Percentiles rank a stretch among this genome's conserved stretches.
These are phyloP conservation scores for Tonatia bakeri DNA, from an alignment of 2,113 vertebrate species.

Conservation along the genomic window DNA sequence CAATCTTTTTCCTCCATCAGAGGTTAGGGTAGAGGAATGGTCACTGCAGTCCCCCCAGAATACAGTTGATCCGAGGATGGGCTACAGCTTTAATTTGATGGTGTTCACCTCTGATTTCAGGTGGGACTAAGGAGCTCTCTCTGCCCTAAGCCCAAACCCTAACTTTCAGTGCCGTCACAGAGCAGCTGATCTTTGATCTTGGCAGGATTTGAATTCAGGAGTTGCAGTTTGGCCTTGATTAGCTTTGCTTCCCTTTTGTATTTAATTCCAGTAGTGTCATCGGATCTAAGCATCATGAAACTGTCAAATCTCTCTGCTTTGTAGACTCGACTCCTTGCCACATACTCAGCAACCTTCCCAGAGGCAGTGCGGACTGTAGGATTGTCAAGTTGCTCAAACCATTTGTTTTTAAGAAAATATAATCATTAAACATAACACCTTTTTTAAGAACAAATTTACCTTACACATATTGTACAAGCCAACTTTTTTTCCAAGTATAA, in stretches of 20 bases:
- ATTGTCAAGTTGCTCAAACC: background rate
- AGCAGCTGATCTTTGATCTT: background rate
- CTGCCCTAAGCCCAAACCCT: background rate
- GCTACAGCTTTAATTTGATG: background rate
- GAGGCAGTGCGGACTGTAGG: background rate
- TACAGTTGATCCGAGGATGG: background rate
- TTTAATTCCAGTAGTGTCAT: background rate
- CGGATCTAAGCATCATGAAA: background rate
- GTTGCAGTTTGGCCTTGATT: background rate
- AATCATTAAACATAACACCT: background rate
- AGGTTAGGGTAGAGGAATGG: background rate
- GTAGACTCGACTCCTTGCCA: background rate
- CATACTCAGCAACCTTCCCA: background rate
- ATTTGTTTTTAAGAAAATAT: background rate
- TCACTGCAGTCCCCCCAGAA: background rate
- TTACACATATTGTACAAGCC: too few species aligned
- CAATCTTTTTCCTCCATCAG: background rate
- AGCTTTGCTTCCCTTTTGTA: too few species aligned
- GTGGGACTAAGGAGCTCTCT: background rate
- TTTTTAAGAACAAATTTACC: background rate
- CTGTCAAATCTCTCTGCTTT: background rate
- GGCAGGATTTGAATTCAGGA: background rate
- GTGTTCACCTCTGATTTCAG: background rate
- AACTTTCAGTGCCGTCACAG: background rate
- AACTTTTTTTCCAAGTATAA: too few species aligned